Conservation (phyloP, 2,797 vertebrate species). For the Pipistrellus kuhlii region DNA sequence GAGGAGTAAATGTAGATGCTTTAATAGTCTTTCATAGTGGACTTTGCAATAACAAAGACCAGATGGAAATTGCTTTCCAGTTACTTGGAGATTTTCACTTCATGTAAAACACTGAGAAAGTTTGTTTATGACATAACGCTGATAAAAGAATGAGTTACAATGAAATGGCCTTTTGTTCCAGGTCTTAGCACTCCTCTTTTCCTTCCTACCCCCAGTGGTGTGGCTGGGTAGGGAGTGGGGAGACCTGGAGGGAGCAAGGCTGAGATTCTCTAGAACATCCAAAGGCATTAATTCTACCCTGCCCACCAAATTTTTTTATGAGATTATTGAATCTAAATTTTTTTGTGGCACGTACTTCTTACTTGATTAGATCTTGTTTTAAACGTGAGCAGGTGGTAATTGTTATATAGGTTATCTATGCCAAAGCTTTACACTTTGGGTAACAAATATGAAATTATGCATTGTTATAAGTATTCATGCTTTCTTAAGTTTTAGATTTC, state of each 20-base stretch:
- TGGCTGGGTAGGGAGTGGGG: neutral
- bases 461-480: neutral
- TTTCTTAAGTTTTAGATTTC: neutral
- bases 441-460: neutral
- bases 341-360: neutral
- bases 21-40: neutral
- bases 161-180: neutral
- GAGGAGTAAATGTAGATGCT: neutral
- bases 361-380: conserved; percentile 16
- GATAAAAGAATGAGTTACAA: neutral
- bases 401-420: neutral
- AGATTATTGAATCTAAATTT: neutral
- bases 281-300: neutral
- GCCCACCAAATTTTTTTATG: neutral
- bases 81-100: conserved; percentile 1
- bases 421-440: neutral
- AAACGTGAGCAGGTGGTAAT: neutral
- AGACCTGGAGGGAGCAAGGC: neutral
- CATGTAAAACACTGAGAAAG: neutral
- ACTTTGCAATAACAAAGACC: neutral
- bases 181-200: neutral
- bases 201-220: neutral
- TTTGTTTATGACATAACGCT: neutral
- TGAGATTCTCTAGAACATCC: neutral
- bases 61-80: neutral